Conservation (phyloP, 2,797 vertebrate species). For the Enteromius anoplus region DNA sequence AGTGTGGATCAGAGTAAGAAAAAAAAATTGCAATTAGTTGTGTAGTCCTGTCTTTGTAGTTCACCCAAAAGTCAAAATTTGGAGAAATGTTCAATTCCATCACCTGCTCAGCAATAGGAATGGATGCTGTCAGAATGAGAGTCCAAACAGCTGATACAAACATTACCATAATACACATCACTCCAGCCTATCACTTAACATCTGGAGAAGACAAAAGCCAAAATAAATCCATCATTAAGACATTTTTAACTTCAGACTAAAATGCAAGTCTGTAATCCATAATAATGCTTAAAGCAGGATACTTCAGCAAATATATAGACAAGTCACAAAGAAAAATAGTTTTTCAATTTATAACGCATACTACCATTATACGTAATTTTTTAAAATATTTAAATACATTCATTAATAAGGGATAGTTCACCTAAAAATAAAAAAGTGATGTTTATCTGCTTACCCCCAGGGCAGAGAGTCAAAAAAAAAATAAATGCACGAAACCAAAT, state of each 20-base stretch:
- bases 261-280: not conserved
- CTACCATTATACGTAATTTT: too few relatives aligned
- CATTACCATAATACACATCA: not conserved
- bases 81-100: not conserved
- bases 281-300: not conserved
- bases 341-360: too few relatives aligned
- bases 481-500: too few relatives aligned
- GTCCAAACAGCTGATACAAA: not conserved
- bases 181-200: not conserved
- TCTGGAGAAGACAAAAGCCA: not conserved
- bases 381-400: too few relatives aligned
- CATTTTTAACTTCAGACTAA: not conserved
- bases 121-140: not conserved
- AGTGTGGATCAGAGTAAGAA: slow-evolving; percentile 67
- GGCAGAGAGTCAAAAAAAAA: too few relatives aligned
- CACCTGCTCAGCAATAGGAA: not conserved
- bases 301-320: too few relatives aligned
- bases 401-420: too few relatives aligned
- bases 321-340: too few relatives aligned
- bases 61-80: not conserved
- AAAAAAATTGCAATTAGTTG: not conserved
- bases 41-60: not conserved
- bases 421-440: too few relatives aligned
- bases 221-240: not conserved
- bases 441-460: too few relatives aligned